These are phyloP conservation scores for Forbesichthys papilliferus DNA, from an alignment of 2,113 vertebrate species.

Conservation along the genomic window DNA sequence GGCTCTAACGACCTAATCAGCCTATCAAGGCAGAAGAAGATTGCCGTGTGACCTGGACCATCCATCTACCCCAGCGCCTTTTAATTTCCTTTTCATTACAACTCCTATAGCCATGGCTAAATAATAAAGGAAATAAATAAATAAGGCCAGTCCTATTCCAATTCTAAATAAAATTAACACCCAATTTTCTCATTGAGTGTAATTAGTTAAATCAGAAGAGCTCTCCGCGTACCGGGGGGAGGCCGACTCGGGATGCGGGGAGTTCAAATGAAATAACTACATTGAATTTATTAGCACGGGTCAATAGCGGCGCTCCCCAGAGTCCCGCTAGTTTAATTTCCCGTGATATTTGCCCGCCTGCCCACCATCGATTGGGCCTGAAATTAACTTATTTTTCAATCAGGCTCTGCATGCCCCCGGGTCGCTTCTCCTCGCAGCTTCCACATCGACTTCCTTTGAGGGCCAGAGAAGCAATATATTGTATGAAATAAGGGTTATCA, in stretches of 20 bases:
- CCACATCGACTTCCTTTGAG: constrained; percentile 76
- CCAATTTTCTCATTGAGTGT: constrained; percentile 92
- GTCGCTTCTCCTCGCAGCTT: constrained; percentile 88
- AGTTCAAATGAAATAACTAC: constrained; percentile 87
- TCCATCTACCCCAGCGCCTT: constrained; percentile 93
- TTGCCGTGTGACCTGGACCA: constrained; percentile 94
- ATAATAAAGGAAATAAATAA: constrained; percentile 64
- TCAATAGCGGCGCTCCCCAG: constrained; percentile 92
- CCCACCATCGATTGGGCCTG: constrained; percentile 98
- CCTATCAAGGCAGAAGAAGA: constrained; percentile 96
- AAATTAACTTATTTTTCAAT: constrained; percentile 99
- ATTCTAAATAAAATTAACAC: constrained; percentile 94
- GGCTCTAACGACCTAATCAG: constrained; percentile 99
- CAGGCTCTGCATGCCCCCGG: constrained; percentile 92
- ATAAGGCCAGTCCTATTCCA: constrained; percentile 58
- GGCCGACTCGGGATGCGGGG: constrained; percentile 63
- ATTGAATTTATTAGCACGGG: constrained; percentile 97
- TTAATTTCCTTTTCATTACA: constrained; percentile 90
- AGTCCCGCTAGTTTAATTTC: constrained; percentile 99
- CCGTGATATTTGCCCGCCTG: constrained; percentile 99
- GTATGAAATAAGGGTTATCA: constrained; percentile 76
- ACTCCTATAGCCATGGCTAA: constrained; percentile 68
- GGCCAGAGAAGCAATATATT: constrained; percentile 83
- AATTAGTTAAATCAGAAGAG: constrained; percentile 99
- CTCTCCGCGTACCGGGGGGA: constrained; percentile 69